Percentiles rank a stretch among this genome's conserved stretches.
Conservation (phyloP, 2,113 vertebrate genomes). For the Hipposideros armiger region DNA sequence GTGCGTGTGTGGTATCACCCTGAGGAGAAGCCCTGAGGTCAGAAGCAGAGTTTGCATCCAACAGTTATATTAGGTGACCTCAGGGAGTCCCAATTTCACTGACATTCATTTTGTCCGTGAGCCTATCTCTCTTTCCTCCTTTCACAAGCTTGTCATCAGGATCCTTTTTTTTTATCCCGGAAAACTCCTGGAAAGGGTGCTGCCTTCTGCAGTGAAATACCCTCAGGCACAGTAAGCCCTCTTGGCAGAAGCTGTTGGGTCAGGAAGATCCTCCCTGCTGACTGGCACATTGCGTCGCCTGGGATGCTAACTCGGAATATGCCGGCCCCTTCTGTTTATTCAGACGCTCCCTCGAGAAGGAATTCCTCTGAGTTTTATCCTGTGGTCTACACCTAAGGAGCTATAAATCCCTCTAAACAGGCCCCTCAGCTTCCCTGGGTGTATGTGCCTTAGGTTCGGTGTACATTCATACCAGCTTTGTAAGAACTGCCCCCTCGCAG, state of each 20-base stretch:
- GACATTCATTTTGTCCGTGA: neutral
- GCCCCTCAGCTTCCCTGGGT: fast-evolving
- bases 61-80: neutral
- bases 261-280: fast-evolving
- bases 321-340: neutral
- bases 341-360: neutral
- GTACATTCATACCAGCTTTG: neutral
- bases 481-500: neutral
- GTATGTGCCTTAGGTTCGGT: fast-evolving
- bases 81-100: neutral
- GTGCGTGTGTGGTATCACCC: too few relatives aligned
- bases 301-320: fast-evolving
- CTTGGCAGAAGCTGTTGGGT: fast-evolving
- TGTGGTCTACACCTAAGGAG: fast-evolving
- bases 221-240: fast-evolving
- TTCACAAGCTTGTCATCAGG: neutral
- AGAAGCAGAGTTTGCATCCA: fast-evolving
- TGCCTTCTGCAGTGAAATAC: neutral
- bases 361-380: neutral
- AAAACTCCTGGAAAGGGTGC: neutral
- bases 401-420: neutral
- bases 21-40: neutral
- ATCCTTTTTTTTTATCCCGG: neutral
- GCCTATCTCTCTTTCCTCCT: neutral
- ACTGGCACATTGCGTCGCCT: neutral